These are phyloP conservation scores for Neolamprologus devosi DNA, from an alignment of 2,113 vertebrate genomes.

Conservation along the genomic window DNA sequence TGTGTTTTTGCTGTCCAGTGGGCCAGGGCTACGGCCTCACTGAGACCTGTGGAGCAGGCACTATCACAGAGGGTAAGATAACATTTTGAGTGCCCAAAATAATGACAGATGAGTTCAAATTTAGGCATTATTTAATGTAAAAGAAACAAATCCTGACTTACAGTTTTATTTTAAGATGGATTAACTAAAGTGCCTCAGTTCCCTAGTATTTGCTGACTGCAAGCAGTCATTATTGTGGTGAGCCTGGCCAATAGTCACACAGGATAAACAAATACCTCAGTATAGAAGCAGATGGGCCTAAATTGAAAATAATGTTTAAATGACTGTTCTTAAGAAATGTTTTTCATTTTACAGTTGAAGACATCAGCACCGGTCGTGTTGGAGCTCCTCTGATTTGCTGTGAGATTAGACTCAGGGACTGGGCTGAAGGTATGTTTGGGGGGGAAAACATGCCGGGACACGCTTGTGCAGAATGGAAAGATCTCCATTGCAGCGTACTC, in stretches of 20 bases:
- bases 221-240: neutral
- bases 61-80: slow-evolving; percentile 86
- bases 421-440: slow-evolving; percentile 84
- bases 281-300: neutral
- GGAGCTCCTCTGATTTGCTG: slow-evolving; percentile 94
- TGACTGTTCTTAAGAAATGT: neutral
- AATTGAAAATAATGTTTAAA: neutral
- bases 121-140: neutral
- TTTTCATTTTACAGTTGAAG: slow-evolving; percentile 41
- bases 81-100: neutral
- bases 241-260: neutral
- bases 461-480: neutral
- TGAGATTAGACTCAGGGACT: slow-evolving; percentile 88
- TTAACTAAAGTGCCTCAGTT: neutral
- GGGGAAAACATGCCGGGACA: neutral
- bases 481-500: neutral
- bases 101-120: neutral
- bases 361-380: slow-evolving; percentile 87
- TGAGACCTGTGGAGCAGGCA: slow-evolving; percentile 92
- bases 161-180: neutral
- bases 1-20: slow-evolving; percentile 95
- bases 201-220: neutral
- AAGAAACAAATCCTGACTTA: neutral
- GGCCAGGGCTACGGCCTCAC: slow-evolving; percentile 94
- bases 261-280: neutral